Percentiles rank a stretch among this genome's conserved stretches.
These are phyloP conservation scores for Rhodinocichla rosea DNA, from an alignment of 2,113 vertebrate genomes.

Conservation along the genomic window DNA sequence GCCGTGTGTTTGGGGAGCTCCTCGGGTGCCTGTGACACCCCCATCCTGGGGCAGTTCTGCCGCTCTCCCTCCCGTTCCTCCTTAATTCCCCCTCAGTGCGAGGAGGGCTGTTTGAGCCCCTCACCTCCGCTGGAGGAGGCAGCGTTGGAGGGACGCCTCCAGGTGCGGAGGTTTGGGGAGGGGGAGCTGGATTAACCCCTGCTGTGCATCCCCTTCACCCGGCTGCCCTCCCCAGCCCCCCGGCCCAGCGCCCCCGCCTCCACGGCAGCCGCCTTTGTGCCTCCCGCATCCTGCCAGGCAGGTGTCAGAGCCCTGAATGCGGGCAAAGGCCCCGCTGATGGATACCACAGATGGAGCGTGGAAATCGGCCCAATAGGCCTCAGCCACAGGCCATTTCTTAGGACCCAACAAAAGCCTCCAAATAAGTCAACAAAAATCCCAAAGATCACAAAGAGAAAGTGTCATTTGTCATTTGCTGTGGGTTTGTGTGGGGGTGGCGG, in stretches of 20 bases:
- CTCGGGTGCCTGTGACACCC: background rate
- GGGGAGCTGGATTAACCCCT: constrained; percentile 88
- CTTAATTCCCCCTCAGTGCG: fast-evolving
- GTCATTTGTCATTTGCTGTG: constrained; percentile 92
- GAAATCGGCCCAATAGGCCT: constrained; percentile 95
- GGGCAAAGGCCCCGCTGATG: constrained; percentile 90
- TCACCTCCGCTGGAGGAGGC: constrained; percentile 26
- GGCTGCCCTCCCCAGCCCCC: constrained; percentile 46
- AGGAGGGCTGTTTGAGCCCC: background rate
- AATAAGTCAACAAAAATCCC: constrained; percentile 91
- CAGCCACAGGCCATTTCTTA: constrained; percentile 89
- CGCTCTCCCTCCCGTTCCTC: background rate
- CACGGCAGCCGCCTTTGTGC: constrained; percentile 84
- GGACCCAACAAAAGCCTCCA: constrained; percentile 91
- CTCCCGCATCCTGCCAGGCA: constrained; percentile 89
- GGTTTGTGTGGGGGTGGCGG: constrained; percentile 82
- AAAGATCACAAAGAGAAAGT: constrained; percentile 95
- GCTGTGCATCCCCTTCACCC: constrained; percentile 80
- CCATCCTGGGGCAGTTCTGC: background rate
- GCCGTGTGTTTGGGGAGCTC: background rate
- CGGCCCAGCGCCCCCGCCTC: constrained; percentile 75
- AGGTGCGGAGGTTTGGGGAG: constrained; percentile 82
- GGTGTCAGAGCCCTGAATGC: constrained; percentile 93
- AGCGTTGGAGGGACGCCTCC: constrained; percentile 65
- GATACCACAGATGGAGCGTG: constrained; percentile 99